Evolutionary conservation across 2,113 vertebrate species (phyloP).

Genomic region (Saiga tatarica): DNA sequence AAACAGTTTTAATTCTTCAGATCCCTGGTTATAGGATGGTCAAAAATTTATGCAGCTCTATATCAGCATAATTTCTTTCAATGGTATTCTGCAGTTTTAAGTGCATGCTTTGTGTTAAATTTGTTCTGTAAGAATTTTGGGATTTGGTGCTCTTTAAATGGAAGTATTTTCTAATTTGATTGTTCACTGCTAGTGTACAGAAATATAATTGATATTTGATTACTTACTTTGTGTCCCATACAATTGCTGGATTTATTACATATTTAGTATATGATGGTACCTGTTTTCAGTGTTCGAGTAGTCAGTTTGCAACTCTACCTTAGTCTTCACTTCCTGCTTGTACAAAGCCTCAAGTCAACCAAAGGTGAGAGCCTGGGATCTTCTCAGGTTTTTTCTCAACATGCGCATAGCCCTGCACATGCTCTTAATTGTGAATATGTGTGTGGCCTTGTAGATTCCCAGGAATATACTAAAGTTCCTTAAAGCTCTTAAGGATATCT

Average conservation of each 20-base stretch:
- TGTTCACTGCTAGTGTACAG: not conserved
- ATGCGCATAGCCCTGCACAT: not conserved
- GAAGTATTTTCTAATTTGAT: not conserved
- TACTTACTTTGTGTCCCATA: not conserved
- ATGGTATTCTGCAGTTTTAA: not conserved
- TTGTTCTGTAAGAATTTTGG: not conserved
- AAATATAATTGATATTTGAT: not conserved
- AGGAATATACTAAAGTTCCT: not conserved
- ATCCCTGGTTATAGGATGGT: not conserved
- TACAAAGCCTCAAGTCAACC: not conserved
- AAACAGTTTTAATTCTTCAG: not conserved
- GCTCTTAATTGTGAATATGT: not conserved
- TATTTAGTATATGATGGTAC: not conserved
- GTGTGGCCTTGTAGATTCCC: not conserved
- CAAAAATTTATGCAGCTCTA: not conserved
- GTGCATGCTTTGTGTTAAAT: not conserved
- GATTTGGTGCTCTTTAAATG: not conserved
- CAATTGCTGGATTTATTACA: not conserved
- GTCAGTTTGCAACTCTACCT: not conserved
- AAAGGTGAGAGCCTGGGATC: not conserved
- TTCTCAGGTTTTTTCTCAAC: not conserved
- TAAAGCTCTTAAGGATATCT: not conserved
- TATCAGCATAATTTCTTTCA: not conserved
- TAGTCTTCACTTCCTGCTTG: not conserved
- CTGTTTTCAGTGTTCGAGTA: not conserved